A percentile compares a stretch with the other conserved stretches of the same genome.
Evolutionary conservation across 2,888 invertebrate genomes (phyloP).

Genomic region (Ctena decussata): DNA sequence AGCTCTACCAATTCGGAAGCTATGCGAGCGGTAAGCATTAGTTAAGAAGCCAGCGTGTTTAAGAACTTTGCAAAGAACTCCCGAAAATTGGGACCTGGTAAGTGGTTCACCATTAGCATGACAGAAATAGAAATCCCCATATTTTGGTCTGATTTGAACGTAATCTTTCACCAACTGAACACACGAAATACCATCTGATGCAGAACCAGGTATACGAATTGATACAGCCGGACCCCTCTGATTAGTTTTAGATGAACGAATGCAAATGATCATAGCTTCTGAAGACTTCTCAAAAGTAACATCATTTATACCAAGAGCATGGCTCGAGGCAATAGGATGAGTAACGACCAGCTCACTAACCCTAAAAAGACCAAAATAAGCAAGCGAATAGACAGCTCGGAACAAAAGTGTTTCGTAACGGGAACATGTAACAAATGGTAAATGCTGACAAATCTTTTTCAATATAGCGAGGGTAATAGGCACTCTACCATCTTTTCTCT

Average conservation of each 20-base stretch:
- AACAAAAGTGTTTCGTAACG: neutral
- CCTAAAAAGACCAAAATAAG: neutral
- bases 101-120: neutral
- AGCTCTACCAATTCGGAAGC: slow-evolving; percentile 5
- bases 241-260: slow-evolving; percentile 14
- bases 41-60: neutral
- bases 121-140: neutral
- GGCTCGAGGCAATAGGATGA: too few species aligned
- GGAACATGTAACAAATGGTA: neutral
- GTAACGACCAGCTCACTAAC: too few species aligned
- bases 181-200: too few species aligned
- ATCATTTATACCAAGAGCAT: too few species aligned
- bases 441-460: neutral
- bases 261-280: neutral
- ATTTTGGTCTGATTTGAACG: neutral
- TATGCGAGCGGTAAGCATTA: neutral
- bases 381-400: neutral
- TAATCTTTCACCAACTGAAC: too few species aligned
- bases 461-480: neutral
- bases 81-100: neutral
- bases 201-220: neutral
- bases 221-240: neutral
- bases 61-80: neutral
- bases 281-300: too few species aligned
- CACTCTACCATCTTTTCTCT: neutral